Base-by-base conservation (phyloP, 2,888 invertebrate genomes). In the Lottia gigantea region DNA sequence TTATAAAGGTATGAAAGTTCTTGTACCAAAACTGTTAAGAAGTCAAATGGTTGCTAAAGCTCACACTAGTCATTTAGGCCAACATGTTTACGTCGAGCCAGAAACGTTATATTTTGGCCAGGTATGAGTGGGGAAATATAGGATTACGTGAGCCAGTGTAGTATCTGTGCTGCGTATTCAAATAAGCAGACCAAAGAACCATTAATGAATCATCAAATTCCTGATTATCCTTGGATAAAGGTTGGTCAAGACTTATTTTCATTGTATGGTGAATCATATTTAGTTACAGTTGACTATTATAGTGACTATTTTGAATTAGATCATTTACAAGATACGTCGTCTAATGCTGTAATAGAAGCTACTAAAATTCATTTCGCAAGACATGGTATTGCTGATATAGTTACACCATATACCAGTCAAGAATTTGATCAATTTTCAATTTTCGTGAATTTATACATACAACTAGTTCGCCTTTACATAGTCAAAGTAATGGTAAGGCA, bases 101-200 rank as follows among this genome's bases (percentile, higher is more conserved):
- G 64, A 46, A 61, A 67, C 46, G 47, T n/a, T 31, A 66, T 76
- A 8, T 74, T 45, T 31, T 76, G 74, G 74, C 63, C 66, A n/a
- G 65, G 71, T 14, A 72, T 76, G 25, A 74, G 71, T 67, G 46
- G 64, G 23, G 71, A 70, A n/a, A n/a, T n/a, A n/a, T n/a, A 64
- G 15, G 55, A 66, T 15, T 61, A 64, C 61, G 62, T 61, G 16
- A 49, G 49, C n/a, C 49, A 49, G n/a, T 49, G 49, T 49, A 49
- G n/a, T 49, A 49, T 49, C n/a, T 49, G 49, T 49, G 15, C 15
- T n/a, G 49, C 8, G n/a, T 49, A 12, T n/a, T 15, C 49, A 49
- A n/a, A 14, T 49, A 15, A 14, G 0, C 11, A 49, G n/a, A n/a
- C n/a, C n/a, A n/a, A n/a, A n/a, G n/a, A n/a, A n/a, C n/a, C n/a